These are phyloP conservation scores for Sebastolobus alascanus DNA, from an alignment of 2,797 vertebrate species.

Conservation along the genomic window DNA sequence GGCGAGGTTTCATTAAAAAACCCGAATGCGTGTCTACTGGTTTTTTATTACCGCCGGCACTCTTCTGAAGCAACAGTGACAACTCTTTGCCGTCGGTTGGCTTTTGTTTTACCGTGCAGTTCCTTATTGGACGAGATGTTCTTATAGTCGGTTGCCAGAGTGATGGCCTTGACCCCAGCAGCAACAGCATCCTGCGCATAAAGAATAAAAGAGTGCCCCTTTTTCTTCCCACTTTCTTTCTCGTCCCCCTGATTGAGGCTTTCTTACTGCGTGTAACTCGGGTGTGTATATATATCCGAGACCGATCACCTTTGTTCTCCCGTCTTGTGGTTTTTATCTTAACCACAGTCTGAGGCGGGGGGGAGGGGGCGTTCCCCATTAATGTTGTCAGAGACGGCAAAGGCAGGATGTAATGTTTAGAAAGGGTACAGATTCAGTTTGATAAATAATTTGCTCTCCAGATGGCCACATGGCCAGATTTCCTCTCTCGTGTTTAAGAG, in stretches of 20 bases:
- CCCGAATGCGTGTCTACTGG: neutral
- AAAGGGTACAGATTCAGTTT: slow-evolving; percentile 43
- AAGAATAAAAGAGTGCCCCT: slow-evolving; percentile 12
- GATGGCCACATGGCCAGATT: slow-evolving; percentile 40
- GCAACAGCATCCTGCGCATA: slow-evolving; percentile 25
- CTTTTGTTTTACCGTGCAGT: slow-evolving; percentile 15
- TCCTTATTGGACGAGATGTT: neutral
- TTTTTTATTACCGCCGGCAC: slow-evolving; percentile 23
- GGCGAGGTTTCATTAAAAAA: slow-evolving; percentile 12
- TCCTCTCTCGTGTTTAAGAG: slow-evolving; percentile 41
- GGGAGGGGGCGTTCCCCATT: slow-evolving; percentile 2
- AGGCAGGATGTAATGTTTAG: slow-evolving; percentile 56
- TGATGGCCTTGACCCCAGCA: slow-evolving; percentile 19
- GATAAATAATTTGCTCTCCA: slow-evolving; percentile 65
- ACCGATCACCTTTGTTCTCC: neutral
- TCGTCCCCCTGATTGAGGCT: neutral
- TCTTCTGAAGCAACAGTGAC: neutral
- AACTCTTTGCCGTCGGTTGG: slow-evolving; percentile 1
- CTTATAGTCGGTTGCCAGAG: slow-evolving; percentile 22
- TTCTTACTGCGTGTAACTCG: neutral
- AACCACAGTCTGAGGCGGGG: neutral
- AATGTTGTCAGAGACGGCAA: neutral
- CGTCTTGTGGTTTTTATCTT: slow-evolving; percentile 22
- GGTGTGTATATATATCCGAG: neutral
- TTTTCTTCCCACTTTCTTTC: neutral